These are phyloP conservation scores for Miniopterus natalensis DNA, from an alignment of 2,113 vertebrate genomes.

Conservation along the genomic window DNA sequence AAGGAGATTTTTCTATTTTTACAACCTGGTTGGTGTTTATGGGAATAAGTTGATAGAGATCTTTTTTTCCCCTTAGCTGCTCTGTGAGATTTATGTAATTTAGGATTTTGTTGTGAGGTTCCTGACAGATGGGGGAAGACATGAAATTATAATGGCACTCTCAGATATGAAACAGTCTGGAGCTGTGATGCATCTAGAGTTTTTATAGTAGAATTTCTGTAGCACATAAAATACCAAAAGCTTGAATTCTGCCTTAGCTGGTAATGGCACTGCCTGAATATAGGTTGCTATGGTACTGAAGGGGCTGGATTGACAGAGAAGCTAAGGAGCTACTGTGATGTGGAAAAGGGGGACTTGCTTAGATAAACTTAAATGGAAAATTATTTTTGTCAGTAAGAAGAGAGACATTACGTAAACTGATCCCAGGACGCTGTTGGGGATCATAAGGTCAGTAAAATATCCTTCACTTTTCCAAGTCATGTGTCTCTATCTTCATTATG, in stretches of 20 bases:
- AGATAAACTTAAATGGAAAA: neutral
- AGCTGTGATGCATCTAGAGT: neutral
- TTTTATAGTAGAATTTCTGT: slow-evolving; percentile 16
- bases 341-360: neutral
- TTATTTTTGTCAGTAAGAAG: slow-evolving; percentile 17
- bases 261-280: neutral
- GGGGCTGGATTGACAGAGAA: neutral
- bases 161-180: neutral
- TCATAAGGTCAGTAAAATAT: neutral
- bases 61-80: slow-evolving; percentile 21
- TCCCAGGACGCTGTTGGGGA: neutral
- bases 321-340: neutral
- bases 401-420: neutral
- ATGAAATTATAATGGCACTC: neutral
- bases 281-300: neutral
- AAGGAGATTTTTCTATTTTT: neutral
- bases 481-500: neutral
- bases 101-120: slow-evolving; percentile 43
- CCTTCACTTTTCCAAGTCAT: neutral
- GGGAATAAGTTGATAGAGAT: neutral
- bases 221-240: slow-evolving; percentile 34
- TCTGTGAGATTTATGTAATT: slow-evolving; percentile 40
- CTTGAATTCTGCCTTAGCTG: neutral
- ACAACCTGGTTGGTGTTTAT: slow-evolving; percentile 28
- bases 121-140: neutral